These are phyloP conservation scores for Acrobasis repandana DNA, from an alignment of 2,888 invertebrate genomes.

Conservation along the genomic window DNA sequence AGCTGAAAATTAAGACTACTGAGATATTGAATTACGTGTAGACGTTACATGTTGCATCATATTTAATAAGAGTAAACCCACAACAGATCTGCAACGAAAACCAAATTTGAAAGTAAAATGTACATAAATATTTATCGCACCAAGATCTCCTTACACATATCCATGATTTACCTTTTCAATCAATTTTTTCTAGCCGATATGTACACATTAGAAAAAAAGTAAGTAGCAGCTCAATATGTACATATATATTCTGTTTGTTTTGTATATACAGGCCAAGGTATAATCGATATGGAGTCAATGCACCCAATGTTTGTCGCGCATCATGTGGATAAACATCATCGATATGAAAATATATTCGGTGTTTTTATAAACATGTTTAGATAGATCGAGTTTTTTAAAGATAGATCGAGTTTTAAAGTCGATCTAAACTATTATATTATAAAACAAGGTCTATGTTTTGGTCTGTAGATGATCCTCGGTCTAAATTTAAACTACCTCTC, in stretches of 20 bases:
- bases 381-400: too few relatives aligned
- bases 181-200: constrained; percentile 11
- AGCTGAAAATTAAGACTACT: too few relatives aligned
- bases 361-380: too few relatives aligned
- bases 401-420: too few relatives aligned
- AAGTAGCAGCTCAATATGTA: constrained; percentile 3
- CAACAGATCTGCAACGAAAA: constrained; percentile 15
- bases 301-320: constrained; percentile 3
- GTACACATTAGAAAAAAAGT: not conserved
- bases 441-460: too few relatives aligned
- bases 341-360: not conserved
- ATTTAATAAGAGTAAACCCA: not conserved
- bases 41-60: not conserved
- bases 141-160: constrained; percentile 1
- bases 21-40: too few relatives aligned
- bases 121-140: not conserved
- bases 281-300: constrained; percentile 5
- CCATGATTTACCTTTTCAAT: constrained; percentile 5
- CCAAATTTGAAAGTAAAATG: constrained; percentile 9
- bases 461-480: too few relatives aligned
- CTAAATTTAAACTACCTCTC: too few relatives aligned
- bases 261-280: constrained; percentile 16
- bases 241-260: constrained; percentile 15
- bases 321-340: not conserved
- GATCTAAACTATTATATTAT: too few relatives aligned